Conservation (phyloP, 2,113 vertebrate species). For the Naja naja region DNA sequence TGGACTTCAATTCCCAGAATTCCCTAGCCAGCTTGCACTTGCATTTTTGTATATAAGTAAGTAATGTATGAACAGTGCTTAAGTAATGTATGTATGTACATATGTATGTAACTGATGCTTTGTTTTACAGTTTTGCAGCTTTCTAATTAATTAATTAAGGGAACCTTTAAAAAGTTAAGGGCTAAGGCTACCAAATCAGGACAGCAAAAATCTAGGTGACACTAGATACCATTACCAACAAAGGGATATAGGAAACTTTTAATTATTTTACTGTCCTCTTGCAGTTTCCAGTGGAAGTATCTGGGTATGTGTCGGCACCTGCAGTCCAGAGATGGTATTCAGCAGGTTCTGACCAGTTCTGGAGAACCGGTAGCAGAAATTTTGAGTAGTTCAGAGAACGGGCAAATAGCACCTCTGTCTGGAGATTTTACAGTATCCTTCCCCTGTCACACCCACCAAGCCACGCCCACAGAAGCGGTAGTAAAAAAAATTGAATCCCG, state of each 20-base stretch:
- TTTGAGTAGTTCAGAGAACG: too few relatives aligned
- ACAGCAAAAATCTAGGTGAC: not conserved
- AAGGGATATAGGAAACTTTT: not conserved
- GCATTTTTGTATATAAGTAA: not conserved
- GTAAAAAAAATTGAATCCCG: too few relatives aligned
- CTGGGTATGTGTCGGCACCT: not conserved
- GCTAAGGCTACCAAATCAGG: not conserved
- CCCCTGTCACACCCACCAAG: too few relatives aligned
- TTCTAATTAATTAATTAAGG: not conserved
- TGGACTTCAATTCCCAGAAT: not conserved
- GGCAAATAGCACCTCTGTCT: too few relatives aligned
- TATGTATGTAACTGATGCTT: not conserved
- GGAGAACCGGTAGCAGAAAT: too few relatives aligned
- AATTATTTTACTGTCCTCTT: not conserved
- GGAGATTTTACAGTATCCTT: too few relatives aligned
- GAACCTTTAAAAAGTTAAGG: not conserved
- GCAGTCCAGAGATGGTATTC: too few relatives aligned
- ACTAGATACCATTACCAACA: not conserved
- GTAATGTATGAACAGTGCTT: not conserved
- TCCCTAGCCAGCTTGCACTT: not conserved
- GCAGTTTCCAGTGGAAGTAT: not conserved
- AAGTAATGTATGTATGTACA: not conserved
- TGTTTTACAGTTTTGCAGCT: not conserved
- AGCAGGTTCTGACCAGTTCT: too few relatives aligned
- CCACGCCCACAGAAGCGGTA: too few relatives aligned